Evolutionary conservation across 2,113 vertebrate genomes (phyloP), one percentile per base, ranked within the genome.

Genomic region (Danionella cerebrum): DNA sequence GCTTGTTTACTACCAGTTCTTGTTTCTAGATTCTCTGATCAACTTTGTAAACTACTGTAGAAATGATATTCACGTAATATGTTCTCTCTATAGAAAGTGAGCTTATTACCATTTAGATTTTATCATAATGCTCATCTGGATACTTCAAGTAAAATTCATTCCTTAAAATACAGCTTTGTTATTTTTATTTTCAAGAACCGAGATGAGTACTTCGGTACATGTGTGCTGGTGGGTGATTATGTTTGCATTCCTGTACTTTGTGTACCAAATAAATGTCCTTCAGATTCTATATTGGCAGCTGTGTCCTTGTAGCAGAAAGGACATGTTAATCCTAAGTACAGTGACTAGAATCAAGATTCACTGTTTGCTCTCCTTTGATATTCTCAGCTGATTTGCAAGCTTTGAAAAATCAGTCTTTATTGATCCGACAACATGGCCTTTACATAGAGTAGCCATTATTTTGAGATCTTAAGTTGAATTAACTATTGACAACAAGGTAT

Each of bases 241-340:
- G 38, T 76, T 72, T 65, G 53, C 36, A 25, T 35, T 53, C 19
- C 39, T 18, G 18, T 53, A 42, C 24, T 60, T 58, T 65, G 59
- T 55, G 39, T 19, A 13, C 55, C 27, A 13, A 38, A 45, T 60
- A 70, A 74, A 70, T 38, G 52, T 71, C 59, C 65, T 74, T 72
- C 65, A 69, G 39, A 42, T 18, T 21, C 5, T 39, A 29, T 68
- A 74, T 42, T 74, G 57, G 59, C 53, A 44, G 65, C 36, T 36
- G 39, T 36, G 69, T 52, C 60, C 72, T 77, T 66, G 68, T 31
- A 57, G 27, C 8, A 3, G 13, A 44, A 27, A 54, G 51, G 65
- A 54, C 13, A 27, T 18, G 19, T 71, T 64, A 69, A 69, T 69
- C 63, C 51, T 57, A 25, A 25, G 51, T 51, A 51, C 51, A 33